These are phyloP conservation scores for Amphiura filiformis DNA, from an alignment of 35 echinoderm and acorn worm genomes.

Conservation along the genomic window DNA sequence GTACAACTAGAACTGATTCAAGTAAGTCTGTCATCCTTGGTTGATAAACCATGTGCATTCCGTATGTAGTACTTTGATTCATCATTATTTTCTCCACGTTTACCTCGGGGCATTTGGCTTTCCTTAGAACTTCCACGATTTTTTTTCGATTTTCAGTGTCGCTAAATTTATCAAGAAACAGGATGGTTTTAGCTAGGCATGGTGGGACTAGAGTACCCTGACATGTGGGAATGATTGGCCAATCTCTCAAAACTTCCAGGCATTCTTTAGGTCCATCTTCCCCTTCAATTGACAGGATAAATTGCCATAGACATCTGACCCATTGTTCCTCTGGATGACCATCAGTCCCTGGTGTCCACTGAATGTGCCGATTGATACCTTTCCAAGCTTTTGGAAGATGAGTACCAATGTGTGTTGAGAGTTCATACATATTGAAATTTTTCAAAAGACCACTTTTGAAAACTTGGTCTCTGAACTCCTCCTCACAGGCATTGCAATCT, in stretches of 20 bases:
- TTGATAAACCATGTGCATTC: neutral
- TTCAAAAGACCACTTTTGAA: neutral
- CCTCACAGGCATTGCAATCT: no score
- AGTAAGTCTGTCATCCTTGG: neutral
- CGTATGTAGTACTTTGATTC: neutral
- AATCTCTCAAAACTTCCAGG: neutral
- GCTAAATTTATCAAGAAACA: neutral
- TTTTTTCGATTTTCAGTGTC: neutral
- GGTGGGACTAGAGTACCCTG: neutral
- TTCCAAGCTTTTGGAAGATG: neutral
- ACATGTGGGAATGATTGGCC: constrained; percentile 10
- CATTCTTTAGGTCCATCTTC: neutral
- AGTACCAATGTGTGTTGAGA: neutral
- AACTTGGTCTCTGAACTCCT: no score
- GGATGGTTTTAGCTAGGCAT: neutral
- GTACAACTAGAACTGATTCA: neutral
- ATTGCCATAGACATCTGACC: neutral
- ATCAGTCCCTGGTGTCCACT: constrained; percentile 19
- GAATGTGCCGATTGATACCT: neutral
- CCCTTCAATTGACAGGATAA: neutral
- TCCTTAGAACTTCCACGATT: neutral
- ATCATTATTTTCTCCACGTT: neutral
- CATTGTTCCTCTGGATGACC: constrained; percentile 10
- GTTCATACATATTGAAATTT: constrained; percentile 2
- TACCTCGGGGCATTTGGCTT: no score